A percentile compares a stretch with the other conserved stretches of the same genome.
phyloP scores from a whole-genome alignment of 2,888 invertebrate species.

The Eupithecia centaureata region DNA sequence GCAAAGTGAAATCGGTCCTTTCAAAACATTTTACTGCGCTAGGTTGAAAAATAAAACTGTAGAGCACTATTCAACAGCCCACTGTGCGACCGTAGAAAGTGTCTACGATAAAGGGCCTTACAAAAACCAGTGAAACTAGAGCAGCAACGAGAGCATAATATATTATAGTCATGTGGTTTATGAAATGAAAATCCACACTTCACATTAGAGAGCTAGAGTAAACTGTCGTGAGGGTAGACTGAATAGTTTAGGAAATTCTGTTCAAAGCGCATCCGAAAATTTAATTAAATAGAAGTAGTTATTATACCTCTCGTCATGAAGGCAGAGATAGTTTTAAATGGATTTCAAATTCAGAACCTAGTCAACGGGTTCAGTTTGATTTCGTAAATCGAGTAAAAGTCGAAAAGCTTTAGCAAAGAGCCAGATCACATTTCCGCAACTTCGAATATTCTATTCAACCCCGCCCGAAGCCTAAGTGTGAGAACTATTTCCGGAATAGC shows the following conservation, averaged over 20 bases:
- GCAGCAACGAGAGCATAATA: conserved; percentile 36
- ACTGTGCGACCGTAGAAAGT: conserved; percentile 60
- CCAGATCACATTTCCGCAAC: conserved; percentile 56
- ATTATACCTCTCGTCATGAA: not conserved
- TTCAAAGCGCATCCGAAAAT: not conserved
- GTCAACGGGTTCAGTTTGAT: conserved; percentile 1
- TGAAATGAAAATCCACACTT: conserved; percentile 23
- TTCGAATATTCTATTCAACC: conserved; percentile 72
- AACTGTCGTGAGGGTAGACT: conserved; percentile 2
- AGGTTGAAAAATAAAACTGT: conserved; percentile 75
- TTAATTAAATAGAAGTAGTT: not conserved
- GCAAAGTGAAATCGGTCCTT: conserved; percentile 82
- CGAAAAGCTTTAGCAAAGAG: conserved; percentile 51
- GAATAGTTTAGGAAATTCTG: not conserved
- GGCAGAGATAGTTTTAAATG: not conserved
- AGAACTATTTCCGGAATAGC: conserved; percentile 63
- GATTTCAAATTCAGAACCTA: not conserved
- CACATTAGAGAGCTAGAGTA: not conserved
- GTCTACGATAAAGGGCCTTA: conserved; percentile 60
- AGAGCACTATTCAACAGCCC: conserved; percentile 69
- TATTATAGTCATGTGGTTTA: conserved; percentile 17
- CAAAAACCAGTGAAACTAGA: conserved; percentile 51
- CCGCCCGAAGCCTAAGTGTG: conserved; percentile 48
- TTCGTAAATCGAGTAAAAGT: conserved; percentile 40
- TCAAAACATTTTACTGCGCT: conserved; percentile 80